Percentiles rank a stretch among this genome's conserved stretches.
These are phyloP conservation scores for Peromyscus californicus DNA, from an alignment of 2,113 vertebrate species.

Conservation along the genomic window DNA sequence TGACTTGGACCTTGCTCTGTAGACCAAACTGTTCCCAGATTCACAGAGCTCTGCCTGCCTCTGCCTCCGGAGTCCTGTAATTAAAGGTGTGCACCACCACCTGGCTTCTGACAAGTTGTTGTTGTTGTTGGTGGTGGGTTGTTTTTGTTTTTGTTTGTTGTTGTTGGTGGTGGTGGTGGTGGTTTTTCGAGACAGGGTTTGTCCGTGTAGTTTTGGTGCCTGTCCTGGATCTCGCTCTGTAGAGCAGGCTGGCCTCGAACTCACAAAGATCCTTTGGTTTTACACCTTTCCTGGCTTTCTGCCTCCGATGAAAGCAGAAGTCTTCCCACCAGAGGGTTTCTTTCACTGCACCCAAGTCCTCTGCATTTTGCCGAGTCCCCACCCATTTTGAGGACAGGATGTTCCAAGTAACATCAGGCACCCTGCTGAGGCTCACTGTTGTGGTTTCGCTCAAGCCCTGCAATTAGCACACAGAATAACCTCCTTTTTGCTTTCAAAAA, in stretches of 20 bases:
- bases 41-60: neutral
- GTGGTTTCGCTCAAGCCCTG: neutral
- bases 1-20: neutral
- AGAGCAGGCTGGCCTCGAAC: too few relatives aligned
- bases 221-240: too few relatives aligned
- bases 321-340: neutral
- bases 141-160: too few relatives aligned
- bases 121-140: too few relatives aligned
- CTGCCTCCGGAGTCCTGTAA: neutral
- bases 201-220: too few relatives aligned
- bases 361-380: neutral
- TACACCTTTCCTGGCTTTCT: neutral
- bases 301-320: neutral
- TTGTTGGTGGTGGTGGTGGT: too few relatives aligned
- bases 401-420: neutral
- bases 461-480: neutral
- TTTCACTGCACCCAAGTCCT: neutral
- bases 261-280: neutral
- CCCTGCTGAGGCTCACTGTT: neutral
- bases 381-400: neutral
- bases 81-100: too few relatives aligned
- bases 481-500: neutral
- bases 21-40: neutral
- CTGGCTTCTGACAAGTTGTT: neutral
- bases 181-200: too few relatives aligned